Conservation (phyloP, 30 jellyfish, hydroid and myxozoan species). For the Turritopsis dohrnii region DNA sequence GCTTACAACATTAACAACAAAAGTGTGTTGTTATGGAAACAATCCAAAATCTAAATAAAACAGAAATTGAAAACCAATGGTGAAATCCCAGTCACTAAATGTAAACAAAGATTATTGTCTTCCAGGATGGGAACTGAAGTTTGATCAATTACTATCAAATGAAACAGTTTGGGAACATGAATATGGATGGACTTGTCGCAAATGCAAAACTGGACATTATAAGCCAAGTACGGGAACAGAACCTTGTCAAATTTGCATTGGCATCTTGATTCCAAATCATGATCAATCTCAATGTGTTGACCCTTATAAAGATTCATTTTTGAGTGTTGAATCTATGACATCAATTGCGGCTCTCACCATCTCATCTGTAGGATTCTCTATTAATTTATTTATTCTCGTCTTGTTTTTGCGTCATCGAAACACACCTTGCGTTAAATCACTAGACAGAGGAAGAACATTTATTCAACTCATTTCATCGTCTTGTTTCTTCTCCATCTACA, state of each 20-base stretch:
- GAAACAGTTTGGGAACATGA: neutral
- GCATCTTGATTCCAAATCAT: neutral
- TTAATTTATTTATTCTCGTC: neutral
- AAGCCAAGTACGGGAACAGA: constrained; percentile 1
- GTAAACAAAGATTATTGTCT: neutral
- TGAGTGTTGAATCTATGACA: neutral
- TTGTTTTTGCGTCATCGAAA: neutral
- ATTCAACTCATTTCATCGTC: neutral
- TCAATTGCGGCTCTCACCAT: neutral
- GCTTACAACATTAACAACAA: neutral
- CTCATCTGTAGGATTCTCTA: neutral
- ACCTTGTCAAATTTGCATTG: neutral
- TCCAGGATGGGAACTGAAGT: constrained; percentile 8
- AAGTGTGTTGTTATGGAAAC: neutral
- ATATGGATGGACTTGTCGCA: neutral
- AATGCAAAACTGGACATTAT: neutral
- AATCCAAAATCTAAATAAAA: neutral
- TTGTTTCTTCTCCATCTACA: neutral
- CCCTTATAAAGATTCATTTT: constrained; percentile 4
- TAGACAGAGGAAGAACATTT: constrained; percentile 1
- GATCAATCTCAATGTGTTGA: neutral
- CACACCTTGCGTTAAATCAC: constrained; percentile 2
- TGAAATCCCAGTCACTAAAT: neutral
- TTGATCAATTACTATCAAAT: neutral
- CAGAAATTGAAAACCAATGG: neutral